Evolutionary conservation across 2,797 vertebrate species (phyloP), one percentile per base, ranked within the genome.

Genomic region (Leptodactylus fallax): DNA sequence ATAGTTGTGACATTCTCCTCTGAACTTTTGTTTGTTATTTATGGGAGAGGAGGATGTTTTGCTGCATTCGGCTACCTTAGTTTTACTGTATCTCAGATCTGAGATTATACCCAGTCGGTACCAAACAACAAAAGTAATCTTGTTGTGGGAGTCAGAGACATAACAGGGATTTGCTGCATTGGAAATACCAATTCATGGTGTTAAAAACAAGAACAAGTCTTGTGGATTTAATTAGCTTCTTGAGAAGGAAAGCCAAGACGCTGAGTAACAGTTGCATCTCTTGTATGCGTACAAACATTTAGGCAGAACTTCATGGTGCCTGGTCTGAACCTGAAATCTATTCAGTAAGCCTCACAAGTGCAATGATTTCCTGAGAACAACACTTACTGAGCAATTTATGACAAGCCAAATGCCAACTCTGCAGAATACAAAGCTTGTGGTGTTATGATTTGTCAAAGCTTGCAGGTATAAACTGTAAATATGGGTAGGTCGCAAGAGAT

Each of bases 391-490:
- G 51, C 82, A 74, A 88, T 88, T 85, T 84, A 88, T 80, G 69
- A 74, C 45, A 55, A 72, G 36, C 23, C 23, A 49, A 51, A 69
- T 85, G 87, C 82, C 67, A 78, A 65, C 56, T 36, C 82, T 63
- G 82, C 82, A 83, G 36, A 69, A 87, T 63, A 49, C 45, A 69
- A 56, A 49, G 61, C 74, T 45, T 49, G 81, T 67, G 53, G 23
- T 56, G 6, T 47, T 87, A 23, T 79, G 76, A 85, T 80, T 61
- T 85, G 72, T 87, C 81, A 67, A 74, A 87, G 79, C 60, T 87
- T 87, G 27, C 81, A 74, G 47, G 63, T 58, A 49, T 85, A 74
- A 88, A 85, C 55, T 85, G 36, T 88, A 88, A 80, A 80, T 79
- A 85, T 60, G 25, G 11, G 11, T 58, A 80, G 69, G 21, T 85